Percentiles rank a stretch among this genome's conserved stretches.
Evolutionary conservation across 2,888 invertebrate species (phyloP).

Genomic region (Thera obeliscata): DNA sequence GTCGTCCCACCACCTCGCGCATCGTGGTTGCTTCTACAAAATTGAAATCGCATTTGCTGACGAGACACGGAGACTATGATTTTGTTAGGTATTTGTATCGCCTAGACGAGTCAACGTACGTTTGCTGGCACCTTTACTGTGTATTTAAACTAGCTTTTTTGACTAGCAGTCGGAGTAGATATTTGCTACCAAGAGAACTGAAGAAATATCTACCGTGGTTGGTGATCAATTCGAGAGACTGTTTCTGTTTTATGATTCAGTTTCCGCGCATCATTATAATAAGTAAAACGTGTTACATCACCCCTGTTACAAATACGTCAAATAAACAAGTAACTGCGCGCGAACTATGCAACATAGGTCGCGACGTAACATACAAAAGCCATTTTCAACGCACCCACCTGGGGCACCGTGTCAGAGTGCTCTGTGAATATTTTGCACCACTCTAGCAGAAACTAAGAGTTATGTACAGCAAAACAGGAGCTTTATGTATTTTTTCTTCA

Average conservation of each 20-base stretch:
- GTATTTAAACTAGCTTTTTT: background rate
- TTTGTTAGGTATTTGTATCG: constrained; percentile 53
- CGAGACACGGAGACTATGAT: constrained; percentile 61
- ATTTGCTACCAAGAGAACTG: too few species aligned
- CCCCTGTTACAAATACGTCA: constrained; percentile 18
- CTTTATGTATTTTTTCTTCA: background rate
- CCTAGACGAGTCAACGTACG: constrained; percentile 12
- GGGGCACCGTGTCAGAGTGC: constrained; percentile 50
- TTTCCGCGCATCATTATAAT: too few species aligned
- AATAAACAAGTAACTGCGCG: constrained; percentile 36
- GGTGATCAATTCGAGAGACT: background rate
- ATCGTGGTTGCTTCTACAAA: constrained; percentile 69
- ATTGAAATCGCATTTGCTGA: constrained; percentile 79
- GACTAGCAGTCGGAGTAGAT: too few species aligned
- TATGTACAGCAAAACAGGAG: constrained; percentile 3
- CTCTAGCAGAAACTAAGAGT: constrained; percentile 12
- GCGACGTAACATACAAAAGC: constrained; percentile 65
- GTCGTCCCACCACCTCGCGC: constrained; percentile 62
- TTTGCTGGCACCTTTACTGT: background rate
- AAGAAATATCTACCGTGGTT: too few species aligned
- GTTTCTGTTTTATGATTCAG: too few species aligned
- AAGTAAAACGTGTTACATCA: background rate
- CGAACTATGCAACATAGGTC: constrained; percentile 47
- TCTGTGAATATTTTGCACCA: constrained; percentile 41
- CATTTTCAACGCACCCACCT: constrained; percentile 68